Evolutionary conservation across 2,113 vertebrate genomes (phyloP).

Genomic region (Megaleporinus macrocephalus): DNA sequence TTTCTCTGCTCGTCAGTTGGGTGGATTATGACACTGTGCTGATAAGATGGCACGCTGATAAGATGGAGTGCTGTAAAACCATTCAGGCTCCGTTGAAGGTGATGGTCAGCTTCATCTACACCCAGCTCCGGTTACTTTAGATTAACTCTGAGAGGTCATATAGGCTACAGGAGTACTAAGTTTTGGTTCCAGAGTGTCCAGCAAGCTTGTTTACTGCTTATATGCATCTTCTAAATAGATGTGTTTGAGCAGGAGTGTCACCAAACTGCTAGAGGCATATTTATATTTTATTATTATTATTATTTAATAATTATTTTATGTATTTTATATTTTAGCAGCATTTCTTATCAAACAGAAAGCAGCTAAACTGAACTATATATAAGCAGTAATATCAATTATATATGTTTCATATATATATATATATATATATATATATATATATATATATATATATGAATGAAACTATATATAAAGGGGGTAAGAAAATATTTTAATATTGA

Average conservation of each 20-base stretch:
- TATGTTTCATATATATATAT: too few species aligned
- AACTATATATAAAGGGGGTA: too few species aligned
- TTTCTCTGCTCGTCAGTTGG: constrained; percentile 59
- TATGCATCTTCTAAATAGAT: neutral
- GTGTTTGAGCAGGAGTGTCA: neutral
- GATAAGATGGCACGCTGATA: neutral
- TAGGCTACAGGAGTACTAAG: neutral
- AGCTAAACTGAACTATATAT: too few species aligned
- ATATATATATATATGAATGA: too few species aligned
- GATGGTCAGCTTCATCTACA: neutral
- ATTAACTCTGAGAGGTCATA: neutral
- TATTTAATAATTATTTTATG: too few species aligned
- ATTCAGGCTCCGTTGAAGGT: neutral
- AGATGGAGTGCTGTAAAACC: neutral
- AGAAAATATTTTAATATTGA: too few species aligned
- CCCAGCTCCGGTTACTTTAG: too few species aligned
- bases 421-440: too few species aligned
- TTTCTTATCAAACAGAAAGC: too few species aligned
- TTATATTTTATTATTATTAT: too few species aligned
- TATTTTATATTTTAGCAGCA: too few species aligned
- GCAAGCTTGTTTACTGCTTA: neutral
- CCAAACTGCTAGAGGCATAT: neutral
- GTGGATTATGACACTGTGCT: constrained; percentile 41
- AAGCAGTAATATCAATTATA: too few species aligned
- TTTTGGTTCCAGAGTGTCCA: neutral